Conservation (phyloP, 2,888 invertebrate genomes). For the Periphyllus acericola region DNA sequence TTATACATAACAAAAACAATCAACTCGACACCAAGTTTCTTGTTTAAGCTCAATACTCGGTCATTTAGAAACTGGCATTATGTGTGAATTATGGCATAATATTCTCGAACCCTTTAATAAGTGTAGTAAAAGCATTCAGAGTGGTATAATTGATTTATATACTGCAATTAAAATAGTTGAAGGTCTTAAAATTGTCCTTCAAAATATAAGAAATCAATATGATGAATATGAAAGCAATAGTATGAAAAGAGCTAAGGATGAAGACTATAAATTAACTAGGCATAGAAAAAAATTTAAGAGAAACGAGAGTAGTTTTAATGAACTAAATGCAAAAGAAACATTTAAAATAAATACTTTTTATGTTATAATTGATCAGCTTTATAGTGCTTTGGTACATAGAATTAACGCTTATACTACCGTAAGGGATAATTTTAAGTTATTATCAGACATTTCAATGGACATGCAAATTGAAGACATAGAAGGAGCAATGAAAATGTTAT, state of each 20-base stretch:
- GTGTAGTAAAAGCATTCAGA: constrained; percentile 29
- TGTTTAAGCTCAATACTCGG: constrained; percentile 24
- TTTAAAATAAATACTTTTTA: no score
- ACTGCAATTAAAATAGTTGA: no score
- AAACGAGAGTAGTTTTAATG: constrained; percentile 33
- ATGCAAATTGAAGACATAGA: no score
- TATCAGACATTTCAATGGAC: no score
- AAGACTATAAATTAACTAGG: constrained; percentile 28
- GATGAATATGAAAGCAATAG: neutral
- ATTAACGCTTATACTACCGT: no score
- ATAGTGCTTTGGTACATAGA: no score
- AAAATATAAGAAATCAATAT: no score
- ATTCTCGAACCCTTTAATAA: constrained; percentile 43
- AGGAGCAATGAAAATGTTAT: no score
- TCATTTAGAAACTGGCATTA: constrained; percentile 34
- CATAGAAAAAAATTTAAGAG: constrained; percentile 22
- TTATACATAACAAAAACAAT: constrained; percentile 31
- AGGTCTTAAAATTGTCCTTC: no score
- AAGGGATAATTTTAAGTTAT: no score
- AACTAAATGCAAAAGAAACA: constrained; percentile 29
- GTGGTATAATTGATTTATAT: no score
- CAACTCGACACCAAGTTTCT: constrained; percentile 21
- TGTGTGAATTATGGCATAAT: constrained; percentile 38
- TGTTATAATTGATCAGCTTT: no score
- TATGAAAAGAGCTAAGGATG: constrained; percentile 18